These are phyloP conservation scores for Oncorhynchus masou DNA, from an alignment of 2,113 vertebrate genomes.

Conservation along the genomic window DNA sequence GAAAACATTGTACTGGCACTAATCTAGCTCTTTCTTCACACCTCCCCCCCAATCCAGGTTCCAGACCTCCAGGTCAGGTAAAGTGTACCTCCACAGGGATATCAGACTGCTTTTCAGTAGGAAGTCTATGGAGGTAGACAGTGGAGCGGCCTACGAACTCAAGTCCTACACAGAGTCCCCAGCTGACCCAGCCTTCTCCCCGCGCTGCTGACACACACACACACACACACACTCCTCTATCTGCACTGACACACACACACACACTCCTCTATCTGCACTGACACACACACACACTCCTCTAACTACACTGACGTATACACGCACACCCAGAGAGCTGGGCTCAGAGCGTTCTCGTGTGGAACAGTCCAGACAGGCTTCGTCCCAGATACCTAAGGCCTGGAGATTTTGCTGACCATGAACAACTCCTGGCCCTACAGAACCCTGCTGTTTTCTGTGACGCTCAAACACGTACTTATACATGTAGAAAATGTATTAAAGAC, in stretches of 20 bases:
- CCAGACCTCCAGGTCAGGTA: slow-evolving; percentile 99
- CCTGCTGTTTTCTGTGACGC: slow-evolving; percentile 21
- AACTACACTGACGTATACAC: neutral
- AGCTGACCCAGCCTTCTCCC: slow-evolving; percentile 92
- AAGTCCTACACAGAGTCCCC: slow-evolving; percentile 97
- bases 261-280: slow-evolving; percentile 56
- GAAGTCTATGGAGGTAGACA: slow-evolving; percentile 99
- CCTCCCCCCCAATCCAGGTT: slow-evolving; percentile 79
- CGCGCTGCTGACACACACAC: slow-evolving; percentile 79
- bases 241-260: neutral
- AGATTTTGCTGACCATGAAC: neutral
- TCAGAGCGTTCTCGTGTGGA: neutral
- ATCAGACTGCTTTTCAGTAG: slow-evolving; percentile 97
- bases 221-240: too few relatives aligned
- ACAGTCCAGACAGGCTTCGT: too few relatives aligned
- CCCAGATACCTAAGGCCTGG: too few relatives aligned
- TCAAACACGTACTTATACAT: neutral
- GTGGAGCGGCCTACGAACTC: slow-evolving; percentile 97
- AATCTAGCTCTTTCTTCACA: neutral
- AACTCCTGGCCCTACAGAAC: slow-evolving; percentile 19
- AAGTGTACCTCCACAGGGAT: slow-evolving; percentile 99
- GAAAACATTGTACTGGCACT: neutral
- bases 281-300: slow-evolving; percentile 32
- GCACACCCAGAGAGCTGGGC: neutral
- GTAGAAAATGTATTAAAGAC: too few relatives aligned